phyloP scores from a whole-genome alignment of 2,113 vertebrate genomes.

The Tinamus guttatus region DNA sequence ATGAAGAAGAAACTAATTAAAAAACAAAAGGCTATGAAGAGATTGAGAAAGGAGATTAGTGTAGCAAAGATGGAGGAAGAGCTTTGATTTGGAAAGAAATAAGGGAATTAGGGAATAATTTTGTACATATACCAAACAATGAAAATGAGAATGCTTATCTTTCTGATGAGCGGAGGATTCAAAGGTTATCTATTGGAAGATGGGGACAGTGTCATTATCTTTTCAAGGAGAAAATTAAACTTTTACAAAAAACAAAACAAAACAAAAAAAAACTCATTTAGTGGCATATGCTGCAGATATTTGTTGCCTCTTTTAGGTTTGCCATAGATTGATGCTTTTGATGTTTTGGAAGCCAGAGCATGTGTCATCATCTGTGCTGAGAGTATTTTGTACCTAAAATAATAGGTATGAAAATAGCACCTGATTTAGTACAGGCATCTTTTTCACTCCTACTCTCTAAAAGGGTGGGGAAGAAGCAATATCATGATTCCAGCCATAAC shows the following conservation, averaged over 20 bases:
- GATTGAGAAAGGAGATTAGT: not conserved
- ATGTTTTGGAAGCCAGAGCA: not conserved
- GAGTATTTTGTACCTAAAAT: constrained; percentile 36
- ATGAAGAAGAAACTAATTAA: not conserved
- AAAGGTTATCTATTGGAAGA: not conserved
- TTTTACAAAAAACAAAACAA: not conserved
- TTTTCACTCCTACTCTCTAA: not conserved
- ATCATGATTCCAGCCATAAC: not conserved
- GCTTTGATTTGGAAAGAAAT: not conserved
- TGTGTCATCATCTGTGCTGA: constrained; percentile 44
- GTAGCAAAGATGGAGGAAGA: not conserved
- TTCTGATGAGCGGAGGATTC: not conserved
- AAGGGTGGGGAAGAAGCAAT: not conserved
- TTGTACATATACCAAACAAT: not conserved
- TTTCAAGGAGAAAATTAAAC: not conserved
- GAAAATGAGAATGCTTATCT: not conserved
- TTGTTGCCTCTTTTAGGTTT: constrained; percentile 19
- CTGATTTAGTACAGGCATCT: constrained; percentile 4
- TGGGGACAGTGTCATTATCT: not conserved
- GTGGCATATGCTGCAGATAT: not conserved
- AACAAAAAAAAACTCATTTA: not conserved
- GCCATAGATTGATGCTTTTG: not conserved
- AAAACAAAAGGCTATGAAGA: not conserved
- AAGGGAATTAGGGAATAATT: not conserved
- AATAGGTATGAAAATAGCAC: constrained; percentile 47